These are phyloP conservation scores for Alouatta palliata DNA, from an alignment of 2,113 vertebrate genomes.

Conservation along the genomic window DNA sequence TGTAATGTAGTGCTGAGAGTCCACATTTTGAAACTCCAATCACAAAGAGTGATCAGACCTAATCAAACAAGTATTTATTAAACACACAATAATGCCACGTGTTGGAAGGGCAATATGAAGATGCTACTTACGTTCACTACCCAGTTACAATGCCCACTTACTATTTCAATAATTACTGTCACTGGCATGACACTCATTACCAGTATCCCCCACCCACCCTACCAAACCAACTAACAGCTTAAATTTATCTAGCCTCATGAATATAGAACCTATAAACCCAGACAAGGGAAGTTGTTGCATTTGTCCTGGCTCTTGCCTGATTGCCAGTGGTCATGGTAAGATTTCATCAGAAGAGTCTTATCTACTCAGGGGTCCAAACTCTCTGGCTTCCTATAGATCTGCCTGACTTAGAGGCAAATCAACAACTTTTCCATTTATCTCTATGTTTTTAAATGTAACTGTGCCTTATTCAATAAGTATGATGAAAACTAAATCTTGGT, in stretches of 20 bases:
- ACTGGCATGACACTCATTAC: not conserved
- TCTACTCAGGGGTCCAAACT: not conserved
- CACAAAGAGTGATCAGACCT: fast-evolving
- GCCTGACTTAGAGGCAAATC: not conserved
- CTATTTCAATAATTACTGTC: not conserved
- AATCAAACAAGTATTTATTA: not conserved
- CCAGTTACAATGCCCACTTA: not conserved
- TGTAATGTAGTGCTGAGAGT: fast-evolving
- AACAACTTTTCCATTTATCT: not conserved
- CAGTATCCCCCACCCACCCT: no score
- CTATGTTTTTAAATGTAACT: not conserved
- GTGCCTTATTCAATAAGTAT: not conserved
- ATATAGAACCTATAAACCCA: not conserved
- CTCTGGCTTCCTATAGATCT: not conserved
- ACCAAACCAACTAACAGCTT: not conserved
- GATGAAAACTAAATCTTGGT: not conserved
- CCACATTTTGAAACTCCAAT: no score
- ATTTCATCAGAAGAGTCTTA: not conserved
- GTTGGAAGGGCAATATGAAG: fast-evolving
- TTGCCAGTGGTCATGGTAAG: fast-evolving
- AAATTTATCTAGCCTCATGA: not conserved
- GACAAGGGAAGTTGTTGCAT: not conserved
- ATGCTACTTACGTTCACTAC: not conserved
- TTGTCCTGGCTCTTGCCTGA: no score
- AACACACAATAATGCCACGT: not conserved